phyloP scores from a whole-genome alignment of 2,113 vertebrate species.

The Seriola dumerili region DNA sequence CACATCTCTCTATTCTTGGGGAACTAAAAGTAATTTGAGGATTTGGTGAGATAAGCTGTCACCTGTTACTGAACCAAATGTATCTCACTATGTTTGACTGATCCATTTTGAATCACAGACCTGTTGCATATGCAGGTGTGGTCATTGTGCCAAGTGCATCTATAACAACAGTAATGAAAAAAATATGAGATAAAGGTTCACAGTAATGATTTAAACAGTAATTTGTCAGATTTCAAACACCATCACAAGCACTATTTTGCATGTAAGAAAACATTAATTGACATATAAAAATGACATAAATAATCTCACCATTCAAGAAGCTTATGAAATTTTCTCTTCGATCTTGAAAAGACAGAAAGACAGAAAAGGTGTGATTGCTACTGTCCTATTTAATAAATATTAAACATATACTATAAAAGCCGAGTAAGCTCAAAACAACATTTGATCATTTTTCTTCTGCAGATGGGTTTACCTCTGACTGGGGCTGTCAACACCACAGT shows the following conservation, averaged over 20 bases:
- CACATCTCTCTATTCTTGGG: neutral
- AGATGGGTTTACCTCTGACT: constrained; percentile 71
- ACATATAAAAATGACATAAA: neutral
- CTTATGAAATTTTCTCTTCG: constrained; percentile 63
- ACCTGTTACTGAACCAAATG: neutral
- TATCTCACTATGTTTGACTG: neutral
- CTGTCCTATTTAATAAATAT: neutral
- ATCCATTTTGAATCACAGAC: constrained; percentile 51
- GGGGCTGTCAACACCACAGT: constrained; percentile 58
- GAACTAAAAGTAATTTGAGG: constrained; percentile 46
- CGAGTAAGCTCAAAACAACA: neutral
- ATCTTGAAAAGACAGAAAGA: constrained; percentile 40
- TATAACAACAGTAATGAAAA: constrained; percentile 33
- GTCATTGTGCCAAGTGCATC: constrained; percentile 52
- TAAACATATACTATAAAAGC: neutral
- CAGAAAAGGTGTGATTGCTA: neutral
- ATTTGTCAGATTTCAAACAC: neutral
- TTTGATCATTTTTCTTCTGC: neutral
- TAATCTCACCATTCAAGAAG: constrained; percentile 69
- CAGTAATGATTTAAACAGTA: neutral
- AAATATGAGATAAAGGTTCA: neutral
- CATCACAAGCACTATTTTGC: neutral
- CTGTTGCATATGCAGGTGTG: constrained; percentile 46
- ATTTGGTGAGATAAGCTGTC: constrained; percentile 25
- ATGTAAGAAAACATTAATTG: neutral